Evolutionary conservation across 2,888 invertebrate species (phyloP).

Genomic region (Clanis bilineata): DNA sequence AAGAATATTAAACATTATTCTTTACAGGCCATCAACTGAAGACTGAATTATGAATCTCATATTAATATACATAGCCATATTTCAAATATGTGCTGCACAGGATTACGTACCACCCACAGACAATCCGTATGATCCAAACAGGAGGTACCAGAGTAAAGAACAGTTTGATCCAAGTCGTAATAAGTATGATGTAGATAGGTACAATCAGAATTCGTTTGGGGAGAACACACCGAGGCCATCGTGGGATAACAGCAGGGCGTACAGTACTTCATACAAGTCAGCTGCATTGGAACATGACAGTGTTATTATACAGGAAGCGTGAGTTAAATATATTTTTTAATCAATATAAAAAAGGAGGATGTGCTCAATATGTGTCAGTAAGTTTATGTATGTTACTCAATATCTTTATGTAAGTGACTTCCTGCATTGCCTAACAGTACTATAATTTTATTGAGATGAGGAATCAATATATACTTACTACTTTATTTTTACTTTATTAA

Average conservation of each 20-base stretch:
- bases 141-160: conserved; percentile 46
- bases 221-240: conserved; percentile 56
- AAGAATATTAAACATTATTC: conserved; percentile 20
- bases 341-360: too few species aligned
- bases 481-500: too few species aligned
- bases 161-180: conserved; percentile 44
- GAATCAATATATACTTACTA: too few species aligned
- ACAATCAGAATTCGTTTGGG: conserved; percentile 45
- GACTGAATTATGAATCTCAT: conserved; percentile 75
- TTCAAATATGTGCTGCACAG: conserved; percentile 55
- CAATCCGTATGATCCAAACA: conserved; percentile 66
- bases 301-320: conserved; percentile 81
- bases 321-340: conserved; percentile 44
- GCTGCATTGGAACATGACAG: conserved; percentile 69
- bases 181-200: conserved; percentile 46
- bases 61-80: conserved; percentile 45
- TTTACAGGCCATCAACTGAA: conserved; percentile 55
- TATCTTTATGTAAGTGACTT: too few species aligned
- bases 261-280: conserved; percentile 48
- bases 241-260: conserved; percentile 60
- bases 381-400: too few species aligned
- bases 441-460: too few species aligned
- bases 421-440: too few species aligned
- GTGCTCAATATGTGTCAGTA: too few species aligned
- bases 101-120: conserved; percentile 66